phyloP scores from a whole-genome alignment of 1,140 invertebrate species.

The Trichomalopsis sarcophagae region DNA sequence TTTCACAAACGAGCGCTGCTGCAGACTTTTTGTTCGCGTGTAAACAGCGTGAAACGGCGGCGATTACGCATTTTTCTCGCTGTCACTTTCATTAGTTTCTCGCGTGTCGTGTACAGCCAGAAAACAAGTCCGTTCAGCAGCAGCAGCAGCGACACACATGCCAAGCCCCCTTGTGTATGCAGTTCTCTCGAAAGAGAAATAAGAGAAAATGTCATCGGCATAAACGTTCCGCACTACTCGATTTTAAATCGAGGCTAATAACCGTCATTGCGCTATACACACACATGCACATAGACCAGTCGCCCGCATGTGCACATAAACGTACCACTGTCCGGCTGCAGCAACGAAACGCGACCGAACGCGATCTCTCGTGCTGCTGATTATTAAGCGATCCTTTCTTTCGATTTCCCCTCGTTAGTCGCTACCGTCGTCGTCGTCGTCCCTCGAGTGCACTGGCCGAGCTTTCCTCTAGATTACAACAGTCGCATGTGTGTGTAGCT shows the following conservation, averaged over 20 bases:
- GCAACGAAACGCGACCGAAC: constrained; percentile 25
- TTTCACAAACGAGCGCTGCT: too few species aligned
- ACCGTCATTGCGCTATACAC: constrained; percentile 10
- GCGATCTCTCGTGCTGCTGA: constrained; percentile 55
- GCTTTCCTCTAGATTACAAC: constrained; percentile 18
- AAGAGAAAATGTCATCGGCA: constrained; percentile 31
- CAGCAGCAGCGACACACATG: background rate
- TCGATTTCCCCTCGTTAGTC: constrained; percentile 41
- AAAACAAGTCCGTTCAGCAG: background rate
- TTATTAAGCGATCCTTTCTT: constrained; percentile 50
- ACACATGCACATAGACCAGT: background rate
- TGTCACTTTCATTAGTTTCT: constrained; percentile 31
- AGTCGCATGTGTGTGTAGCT: background rate
- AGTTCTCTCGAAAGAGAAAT: background rate
- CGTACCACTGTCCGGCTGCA: background rate
- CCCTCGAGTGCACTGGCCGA: background rate
- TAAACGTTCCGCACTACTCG: constrained; percentile 4
- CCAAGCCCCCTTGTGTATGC: background rate
- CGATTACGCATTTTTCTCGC: background rate
- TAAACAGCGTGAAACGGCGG: constrained; percentile 1
- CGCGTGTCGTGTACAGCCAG: background rate
- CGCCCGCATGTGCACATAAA: background rate
- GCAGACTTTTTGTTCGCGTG: constrained; percentile 3
- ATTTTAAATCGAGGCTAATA: constrained; percentile 45
- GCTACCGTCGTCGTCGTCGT: background rate